phyloP scores from a whole-genome alignment of 2,113 vertebrate genomes.

The Melanostigma gelatinosum region DNA sequence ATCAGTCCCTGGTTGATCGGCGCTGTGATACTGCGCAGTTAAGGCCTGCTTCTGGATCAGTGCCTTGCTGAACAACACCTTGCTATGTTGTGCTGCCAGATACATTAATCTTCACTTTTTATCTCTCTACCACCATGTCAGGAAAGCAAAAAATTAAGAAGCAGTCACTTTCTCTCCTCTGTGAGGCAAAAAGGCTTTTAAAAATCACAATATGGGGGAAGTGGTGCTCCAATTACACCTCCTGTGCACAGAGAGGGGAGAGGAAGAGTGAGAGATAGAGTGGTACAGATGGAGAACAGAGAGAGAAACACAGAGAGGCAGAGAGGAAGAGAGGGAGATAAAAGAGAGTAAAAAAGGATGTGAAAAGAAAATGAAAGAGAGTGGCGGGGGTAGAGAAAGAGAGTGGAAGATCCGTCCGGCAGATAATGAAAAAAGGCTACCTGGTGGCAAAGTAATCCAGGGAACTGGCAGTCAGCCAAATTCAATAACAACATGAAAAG shows the following conservation, averaged over 20 bases:
- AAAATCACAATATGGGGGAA: conserved; percentile 79
- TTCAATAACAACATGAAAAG: conserved; percentile 80
- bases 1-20: conserved; percentile 66
- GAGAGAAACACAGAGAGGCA: conserved; percentile 25
- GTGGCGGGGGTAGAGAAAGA: conserved; percentile 55
- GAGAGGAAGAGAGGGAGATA: conserved; percentile 34
- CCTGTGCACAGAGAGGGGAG: conserved; percentile 60
- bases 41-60: conserved; percentile 67
- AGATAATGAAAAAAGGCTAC: conserved; percentile 78
- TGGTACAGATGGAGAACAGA: conserved; percentile 11
- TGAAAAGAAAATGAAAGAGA: conserved; percentile 66
- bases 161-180: conserved; percentile 73
- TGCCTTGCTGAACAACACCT: conserved; percentile 68
- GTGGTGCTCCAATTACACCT: conserved; percentile 75
- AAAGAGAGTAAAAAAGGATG: conserved; percentile 41
- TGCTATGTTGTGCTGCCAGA: conserved; percentile 61
- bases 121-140: conserved; percentile 76
- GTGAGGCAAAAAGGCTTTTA: conserved; percentile 72
- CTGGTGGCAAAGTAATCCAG: conserved; percentile 77
- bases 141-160: conserved; percentile 81
- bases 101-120: conserved; percentile 77
- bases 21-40: conserved; percentile 32
- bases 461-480: conserved; percentile 75
- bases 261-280: conserved; percentile 34
- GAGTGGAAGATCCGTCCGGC: conserved; percentile 64